phyloP scores from a whole-genome alignment of 2,113 vertebrate species.

The Parotia lawesii region DNA sequence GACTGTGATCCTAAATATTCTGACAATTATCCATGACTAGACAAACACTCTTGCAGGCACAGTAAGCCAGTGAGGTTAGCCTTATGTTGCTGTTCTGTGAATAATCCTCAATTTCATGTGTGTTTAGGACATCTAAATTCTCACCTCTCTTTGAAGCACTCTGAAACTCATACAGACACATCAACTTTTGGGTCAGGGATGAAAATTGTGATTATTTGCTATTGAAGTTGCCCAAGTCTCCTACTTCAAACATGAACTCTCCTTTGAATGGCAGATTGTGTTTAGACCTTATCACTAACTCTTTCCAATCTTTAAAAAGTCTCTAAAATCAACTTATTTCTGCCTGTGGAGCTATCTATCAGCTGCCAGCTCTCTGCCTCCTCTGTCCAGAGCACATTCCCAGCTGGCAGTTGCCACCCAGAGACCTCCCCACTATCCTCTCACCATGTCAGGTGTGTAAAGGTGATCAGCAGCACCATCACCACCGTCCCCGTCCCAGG shows the following conservation, averaged over 20 bases:
- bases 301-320: background rate
- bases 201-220: background rate
- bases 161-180: background rate
- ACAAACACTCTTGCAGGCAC: background rate
- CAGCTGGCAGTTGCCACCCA: background rate
- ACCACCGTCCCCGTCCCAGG: background rate
- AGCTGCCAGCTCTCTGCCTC: background rate
- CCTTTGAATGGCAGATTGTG: background rate
- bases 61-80: background rate
- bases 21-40: background rate
- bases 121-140: background rate
- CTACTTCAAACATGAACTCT: background rate
- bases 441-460: background rate
- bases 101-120: background rate
- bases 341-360: background rate
- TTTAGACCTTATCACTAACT: background rate
- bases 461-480: background rate
- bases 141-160: background rate
- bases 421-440: background rate
- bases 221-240: background rate
- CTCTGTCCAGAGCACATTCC: background rate
- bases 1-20: background rate
- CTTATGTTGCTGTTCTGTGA: background rate
- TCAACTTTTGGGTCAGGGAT: background rate
- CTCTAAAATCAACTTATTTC: background rate